Percentiles rank a stretch among this genome's conserved stretches.
phyloP scores from a whole-genome alignment of 1,140 invertebrate species.

The Orchestia grillus region DNA sequence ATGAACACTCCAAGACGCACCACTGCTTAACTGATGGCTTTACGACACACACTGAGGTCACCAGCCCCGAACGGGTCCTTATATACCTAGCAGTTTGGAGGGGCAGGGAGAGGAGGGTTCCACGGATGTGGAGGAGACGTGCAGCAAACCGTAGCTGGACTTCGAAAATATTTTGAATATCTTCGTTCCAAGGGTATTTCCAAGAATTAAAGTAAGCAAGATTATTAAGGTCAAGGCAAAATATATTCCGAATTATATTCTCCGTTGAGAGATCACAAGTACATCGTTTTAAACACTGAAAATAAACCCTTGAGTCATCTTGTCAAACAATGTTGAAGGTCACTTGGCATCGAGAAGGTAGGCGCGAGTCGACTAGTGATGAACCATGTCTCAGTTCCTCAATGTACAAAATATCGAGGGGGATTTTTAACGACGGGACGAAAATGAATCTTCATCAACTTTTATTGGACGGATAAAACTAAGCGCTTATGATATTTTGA shows the following conservation, averaged over 20 bases:
- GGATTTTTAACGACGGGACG: too few species aligned
- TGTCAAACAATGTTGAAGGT: background rate
- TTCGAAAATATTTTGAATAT: background rate
- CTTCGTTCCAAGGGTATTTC: background rate
- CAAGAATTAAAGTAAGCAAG: background rate
- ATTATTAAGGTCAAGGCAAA: background rate
- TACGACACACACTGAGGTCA: conserved; percentile 14
- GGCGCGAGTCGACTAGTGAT: background rate
- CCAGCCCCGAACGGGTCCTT: background rate
- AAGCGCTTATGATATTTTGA: too few species aligned
- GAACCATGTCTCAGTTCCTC: background rate
- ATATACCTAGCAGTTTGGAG: background rate
- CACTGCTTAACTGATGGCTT: conserved; percentile 1
- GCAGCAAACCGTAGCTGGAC: background rate
- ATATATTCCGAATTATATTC: background rate
- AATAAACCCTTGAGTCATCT: background rate
- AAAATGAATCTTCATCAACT: too few species aligned
- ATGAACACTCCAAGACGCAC: background rate
- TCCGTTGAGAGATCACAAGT: too few species aligned
- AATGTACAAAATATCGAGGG: background rate
- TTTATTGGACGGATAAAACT: too few species aligned
- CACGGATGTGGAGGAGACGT: background rate
- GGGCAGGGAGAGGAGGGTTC: background rate
- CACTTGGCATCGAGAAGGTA: background rate
- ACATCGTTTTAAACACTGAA: background rate